These are phyloP conservation scores for Blastobasis adustella DNA, from an alignment of 2,888 invertebrate species.

Conservation along the genomic window DNA sequence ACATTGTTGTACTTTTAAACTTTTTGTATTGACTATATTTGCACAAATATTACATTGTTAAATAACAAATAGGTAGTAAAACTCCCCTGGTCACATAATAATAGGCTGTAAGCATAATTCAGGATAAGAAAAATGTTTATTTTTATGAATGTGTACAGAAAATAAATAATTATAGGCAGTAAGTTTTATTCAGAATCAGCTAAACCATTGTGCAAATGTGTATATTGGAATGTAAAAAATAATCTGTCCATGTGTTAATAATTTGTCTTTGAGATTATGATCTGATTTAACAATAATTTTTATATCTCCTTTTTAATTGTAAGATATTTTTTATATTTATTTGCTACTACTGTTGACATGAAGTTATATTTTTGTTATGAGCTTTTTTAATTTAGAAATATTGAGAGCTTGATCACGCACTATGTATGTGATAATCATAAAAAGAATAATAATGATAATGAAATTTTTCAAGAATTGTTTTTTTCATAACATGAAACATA, in stretches of 20 bases:
- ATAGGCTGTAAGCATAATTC: not conserved
- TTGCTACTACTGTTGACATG: conserved; percentile 7
- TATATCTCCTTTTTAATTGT: conserved; percentile 2
- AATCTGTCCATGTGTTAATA: too few relatives aligned
- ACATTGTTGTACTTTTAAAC: too few relatives aligned
- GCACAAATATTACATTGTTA: too few relatives aligned
- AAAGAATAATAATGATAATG: not conserved
- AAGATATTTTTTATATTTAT: not conserved
- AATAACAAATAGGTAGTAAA: too few relatives aligned
- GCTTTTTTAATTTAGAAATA: conserved; percentile 9
- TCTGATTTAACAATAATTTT: conserved; percentile 14
- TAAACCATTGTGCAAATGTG: too few relatives aligned
- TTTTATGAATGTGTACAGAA: not conserved
- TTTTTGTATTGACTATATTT: too few relatives aligned
- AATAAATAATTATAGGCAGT: too few relatives aligned
- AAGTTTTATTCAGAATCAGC: too few relatives aligned
- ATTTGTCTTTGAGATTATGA: conserved; percentile 12
- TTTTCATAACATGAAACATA: conserved; percentile 2
- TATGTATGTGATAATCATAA: conserved; percentile 6
- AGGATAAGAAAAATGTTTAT: not conserved
- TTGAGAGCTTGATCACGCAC: conserved; percentile 3
- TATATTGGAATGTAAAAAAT: too few relatives aligned
- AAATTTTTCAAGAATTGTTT: not conserved
- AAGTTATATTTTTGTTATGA: conserved; percentile 6
- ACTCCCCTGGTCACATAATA: not conserved